These are phyloP conservation scores for Stramonita haemastoma DNA, from an alignment of 2,888 invertebrate species.

Conservation along the genomic window DNA sequence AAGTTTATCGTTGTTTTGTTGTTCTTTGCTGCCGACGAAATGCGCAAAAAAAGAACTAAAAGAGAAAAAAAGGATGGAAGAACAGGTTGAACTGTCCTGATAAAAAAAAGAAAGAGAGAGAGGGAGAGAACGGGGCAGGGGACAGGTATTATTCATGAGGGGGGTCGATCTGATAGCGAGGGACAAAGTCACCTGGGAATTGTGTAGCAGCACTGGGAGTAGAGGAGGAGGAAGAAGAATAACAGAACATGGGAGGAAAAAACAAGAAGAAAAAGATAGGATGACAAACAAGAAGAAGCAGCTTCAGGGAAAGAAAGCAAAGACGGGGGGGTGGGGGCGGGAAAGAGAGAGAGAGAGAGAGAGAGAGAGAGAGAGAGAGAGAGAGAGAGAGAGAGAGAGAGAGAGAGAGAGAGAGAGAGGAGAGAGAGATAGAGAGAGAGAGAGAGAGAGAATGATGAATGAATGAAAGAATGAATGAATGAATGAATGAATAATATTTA, in stretches of 20 bases:
- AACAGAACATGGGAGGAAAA: background rate
- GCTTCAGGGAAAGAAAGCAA: background rate
- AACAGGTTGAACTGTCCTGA: background rate
- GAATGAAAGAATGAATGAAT: too few relatives aligned
- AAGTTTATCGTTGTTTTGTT: background rate
- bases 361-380: background rate
- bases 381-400: background rate
- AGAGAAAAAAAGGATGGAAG: background rate
- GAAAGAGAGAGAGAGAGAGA: background rate
- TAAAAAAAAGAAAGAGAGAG: too few relatives aligned
- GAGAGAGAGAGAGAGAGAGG: background rate
- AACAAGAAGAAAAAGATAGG: background rate
- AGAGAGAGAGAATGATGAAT: too few relatives aligned
- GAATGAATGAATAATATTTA: too few relatives aligned
- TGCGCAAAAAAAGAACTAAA: background rate
- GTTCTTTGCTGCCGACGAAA: background rate
- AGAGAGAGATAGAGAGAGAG: too few relatives aligned
- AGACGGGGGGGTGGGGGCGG: background rate
- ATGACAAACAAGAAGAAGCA: background rate
- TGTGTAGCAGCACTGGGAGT: background rate
- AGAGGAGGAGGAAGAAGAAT: background rate
- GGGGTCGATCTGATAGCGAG: background rate
- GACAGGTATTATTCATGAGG: conserved; percentile 6
- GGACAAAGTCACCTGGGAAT: conserved; percentile 13
- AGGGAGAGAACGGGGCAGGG: background rate